A percentile compares a stretch with the other conserved stretches of the same genome.
These are phyloP conservation scores for Nymphalis urticae DNA, from an alignment of 2,888 invertebrate genomes.

Conservation along the genomic window DNA sequence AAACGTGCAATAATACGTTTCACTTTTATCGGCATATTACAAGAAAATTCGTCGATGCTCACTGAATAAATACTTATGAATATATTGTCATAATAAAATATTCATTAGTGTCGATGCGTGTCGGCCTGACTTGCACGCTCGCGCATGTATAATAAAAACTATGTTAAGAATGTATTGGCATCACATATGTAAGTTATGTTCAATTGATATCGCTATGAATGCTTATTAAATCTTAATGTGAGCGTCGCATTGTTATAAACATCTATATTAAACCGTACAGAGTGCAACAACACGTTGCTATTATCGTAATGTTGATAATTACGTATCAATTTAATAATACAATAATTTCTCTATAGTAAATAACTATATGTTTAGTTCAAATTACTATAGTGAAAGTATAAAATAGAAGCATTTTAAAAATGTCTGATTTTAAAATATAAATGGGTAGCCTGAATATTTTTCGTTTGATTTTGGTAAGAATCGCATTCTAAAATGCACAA, in stretches of 20 bases:
- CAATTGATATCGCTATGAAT: slow-evolving; percentile 20
- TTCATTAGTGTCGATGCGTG: slow-evolving; percentile 34
- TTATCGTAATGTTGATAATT: background rate
- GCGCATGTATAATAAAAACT: slow-evolving; percentile 33
- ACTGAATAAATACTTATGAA: slow-evolving; percentile 19
- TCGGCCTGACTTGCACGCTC: slow-evolving; percentile 34
- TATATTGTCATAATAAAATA: slow-evolving; percentile 31
- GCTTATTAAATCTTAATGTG: slow-evolving; percentile 9
- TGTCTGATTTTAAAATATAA: no score
- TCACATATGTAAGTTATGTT: slow-evolving; percentile 21
- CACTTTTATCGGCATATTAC: slow-evolving; percentile 15
- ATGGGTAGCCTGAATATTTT: no score
- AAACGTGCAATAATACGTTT: slow-evolving; percentile 9
- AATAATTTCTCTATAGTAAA: background rate
- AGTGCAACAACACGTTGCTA: background rate
- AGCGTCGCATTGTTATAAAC: background rate
- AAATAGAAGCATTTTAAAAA: no score
- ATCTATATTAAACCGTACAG: background rate
- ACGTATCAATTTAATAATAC: background rate
- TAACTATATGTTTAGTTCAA: no score
- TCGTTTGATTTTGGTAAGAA: no score
- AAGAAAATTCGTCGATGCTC: slow-evolving; percentile 1
- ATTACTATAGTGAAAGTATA: no score
- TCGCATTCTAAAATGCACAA: no score
- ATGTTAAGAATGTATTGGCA: slow-evolving; percentile 36